phyloP scores from a whole-genome alignment of 2,888 invertebrate species.

The Plebejus argus region DNA sequence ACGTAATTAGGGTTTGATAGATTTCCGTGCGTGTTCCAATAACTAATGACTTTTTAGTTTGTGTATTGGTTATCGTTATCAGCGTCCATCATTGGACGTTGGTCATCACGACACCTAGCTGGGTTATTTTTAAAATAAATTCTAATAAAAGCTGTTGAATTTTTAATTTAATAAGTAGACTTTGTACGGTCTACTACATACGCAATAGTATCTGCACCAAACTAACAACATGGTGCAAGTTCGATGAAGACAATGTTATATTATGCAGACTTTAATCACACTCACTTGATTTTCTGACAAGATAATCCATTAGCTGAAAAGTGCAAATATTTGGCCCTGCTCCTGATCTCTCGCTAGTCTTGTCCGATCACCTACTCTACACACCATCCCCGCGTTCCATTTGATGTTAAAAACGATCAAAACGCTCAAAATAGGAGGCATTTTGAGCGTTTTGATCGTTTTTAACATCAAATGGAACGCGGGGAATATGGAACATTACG shows the following conservation, averaged over 20 bases:
- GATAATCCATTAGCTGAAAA: no score
- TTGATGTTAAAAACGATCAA: no score
- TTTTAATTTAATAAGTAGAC: neutral
- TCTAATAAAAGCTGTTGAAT: neutral
- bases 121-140: neutral
- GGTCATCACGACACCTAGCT: neutral
- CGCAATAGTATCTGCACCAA: neutral
- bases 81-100: neutral
- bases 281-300: no score
- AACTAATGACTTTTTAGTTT: constrained; percentile 19
- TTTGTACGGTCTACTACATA: neutral
- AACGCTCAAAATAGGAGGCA: no score
- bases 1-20: constrained; percentile 10
- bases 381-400: no score
- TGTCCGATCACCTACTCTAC: no score
- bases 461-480: no score
- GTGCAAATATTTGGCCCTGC: no score
- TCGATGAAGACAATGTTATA: neutral
- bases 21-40: neutral
- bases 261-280: neutral
- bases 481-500: no score
- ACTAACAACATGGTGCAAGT: neutral
- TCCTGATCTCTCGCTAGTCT: no score
- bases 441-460: no score
- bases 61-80: constrained; percentile 1